Evolutionary conservation across 2,113 vertebrate genomes (phyloP).

Genomic region (Trematomus loennbergii): DNA sequence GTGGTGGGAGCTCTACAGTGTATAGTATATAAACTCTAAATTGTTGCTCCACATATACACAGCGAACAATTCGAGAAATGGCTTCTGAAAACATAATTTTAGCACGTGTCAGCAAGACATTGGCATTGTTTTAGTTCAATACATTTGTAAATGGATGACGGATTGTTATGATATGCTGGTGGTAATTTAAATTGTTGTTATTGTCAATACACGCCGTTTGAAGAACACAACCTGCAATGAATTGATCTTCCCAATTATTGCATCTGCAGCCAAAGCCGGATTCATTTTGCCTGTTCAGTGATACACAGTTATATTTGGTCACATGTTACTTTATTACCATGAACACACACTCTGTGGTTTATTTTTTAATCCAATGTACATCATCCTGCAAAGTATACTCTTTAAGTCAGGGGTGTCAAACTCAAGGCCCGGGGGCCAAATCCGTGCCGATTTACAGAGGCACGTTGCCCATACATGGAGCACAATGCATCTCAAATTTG

Average conservation of each 20-base stretch:
- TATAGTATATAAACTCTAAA: neutral
- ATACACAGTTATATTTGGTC: neutral
- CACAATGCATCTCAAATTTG: too few species aligned
- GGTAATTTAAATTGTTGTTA: neutral
- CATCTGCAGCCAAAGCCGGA: neutral
- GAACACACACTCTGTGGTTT: neutral
- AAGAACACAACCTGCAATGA: neutral
- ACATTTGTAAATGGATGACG: neutral
- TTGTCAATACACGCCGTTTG: neutral
- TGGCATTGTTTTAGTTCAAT: neutral
- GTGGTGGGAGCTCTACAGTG: neutral
- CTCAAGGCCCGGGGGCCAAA: too few species aligned
- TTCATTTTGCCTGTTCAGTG: neutral
- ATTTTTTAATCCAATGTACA: neutral
- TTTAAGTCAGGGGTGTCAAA: too few species aligned
- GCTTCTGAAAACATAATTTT: neutral
- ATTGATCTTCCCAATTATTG: neutral
- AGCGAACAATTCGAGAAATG: neutral
- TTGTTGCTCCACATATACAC: neutral
- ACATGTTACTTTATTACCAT: neutral
- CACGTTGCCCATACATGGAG: too few species aligned
- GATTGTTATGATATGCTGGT: neutral
- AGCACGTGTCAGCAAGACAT: neutral
- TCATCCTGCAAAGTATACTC: too few species aligned
- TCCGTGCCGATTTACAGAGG: too few species aligned